Evolutionary conservation across 2,888 invertebrate species (phyloP), one percentile per base, ranked within the genome.

Genomic region (Morinoia aosen): DNA sequence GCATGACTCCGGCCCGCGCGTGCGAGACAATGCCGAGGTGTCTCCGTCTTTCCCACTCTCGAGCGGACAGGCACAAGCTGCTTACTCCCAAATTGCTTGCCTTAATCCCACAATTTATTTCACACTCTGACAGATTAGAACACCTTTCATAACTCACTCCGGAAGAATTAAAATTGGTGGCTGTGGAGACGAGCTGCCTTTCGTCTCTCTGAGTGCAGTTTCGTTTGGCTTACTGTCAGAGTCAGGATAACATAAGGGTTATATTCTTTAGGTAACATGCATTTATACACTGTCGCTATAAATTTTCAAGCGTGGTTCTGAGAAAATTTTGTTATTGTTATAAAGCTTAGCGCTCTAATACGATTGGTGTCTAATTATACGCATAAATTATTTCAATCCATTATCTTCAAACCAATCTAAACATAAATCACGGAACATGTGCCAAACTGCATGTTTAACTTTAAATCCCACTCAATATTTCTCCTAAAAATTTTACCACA

Each of bases 1-100:
- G 90, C 90, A 48, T 90, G 90, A 93, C 93, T 93, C 25, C 7
- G 33, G 12, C 39, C 58, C 58, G 48, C 93, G 93, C 93, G 93
- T 48, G 39, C 93, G 93, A 93, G 48, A 93, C 93, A 93, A 93
- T 93, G n/a, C 57, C 58, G 93, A 93, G 93, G 93, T 93, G 93
- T 93, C 93, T 33, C 56, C 16, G 8, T 57, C 16, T 1, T 25
- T 25, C 57, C 57, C 33, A 56, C 91, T 93, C 90, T 93, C 93
- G 25, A 56, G 93, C 48, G 93, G 93, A 56, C 93, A 57, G 57
- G 57, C 93, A 19, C 93, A 93, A 93, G 93, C 56, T 33, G 57
- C 39, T 93, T 93, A 93, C 33, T 48, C 12, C 56, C 33, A 57
- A 93, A 93, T 57, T 93, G 33, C 93, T 57, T 56, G 57, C 56